Evolutionary conservation across 2,797 vertebrate genomes (phyloP).

Genomic region (Helostoma temminkii): DNA sequence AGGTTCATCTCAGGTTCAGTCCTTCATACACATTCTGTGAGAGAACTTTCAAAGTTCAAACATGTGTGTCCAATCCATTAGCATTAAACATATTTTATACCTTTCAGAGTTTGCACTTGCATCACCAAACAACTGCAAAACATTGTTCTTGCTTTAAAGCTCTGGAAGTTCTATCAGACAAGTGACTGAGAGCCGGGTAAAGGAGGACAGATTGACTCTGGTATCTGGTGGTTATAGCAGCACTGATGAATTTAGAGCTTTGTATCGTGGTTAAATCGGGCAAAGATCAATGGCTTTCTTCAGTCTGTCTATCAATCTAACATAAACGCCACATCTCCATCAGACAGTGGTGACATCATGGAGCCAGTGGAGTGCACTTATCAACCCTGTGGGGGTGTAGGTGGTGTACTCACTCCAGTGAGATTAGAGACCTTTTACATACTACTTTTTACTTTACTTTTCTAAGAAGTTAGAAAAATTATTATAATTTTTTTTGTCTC

Average conservation of each 20-base stretch:
- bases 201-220: slow-evolving; percentile 32
- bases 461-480: neutral
- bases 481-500: neutral
- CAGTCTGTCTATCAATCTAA: slow-evolving; percentile 27
- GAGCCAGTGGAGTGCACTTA: slow-evolving; percentile 12
- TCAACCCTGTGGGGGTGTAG: slow-evolving; percentile 10
- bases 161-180: neutral
- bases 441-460: too few species aligned
- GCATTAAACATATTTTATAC: neutral
- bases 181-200: slow-evolving; percentile 7
- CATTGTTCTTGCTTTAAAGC: neutral
- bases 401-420: neutral
- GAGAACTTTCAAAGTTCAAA: neutral
- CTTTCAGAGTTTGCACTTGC: neutral
- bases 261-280: slow-evolving; percentile 40
- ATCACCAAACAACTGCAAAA: neutral
- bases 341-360: slow-evolving; percentile 1
- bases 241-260: slow-evolving; percentile 16
- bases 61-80: neutral
- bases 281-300: slow-evolving; percentile 37
- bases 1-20: slow-evolving; percentile 14
- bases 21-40: slow-evolving; percentile 7
- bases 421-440: slow-evolving; percentile 6
- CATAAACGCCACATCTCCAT: slow-evolving; percentile 7
- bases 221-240: slow-evolving; percentile 16